Evolutionary conservation across 2,113 vertebrate genomes (phyloP).

Genomic region (Piliocolobus tephrosceles): DNA sequence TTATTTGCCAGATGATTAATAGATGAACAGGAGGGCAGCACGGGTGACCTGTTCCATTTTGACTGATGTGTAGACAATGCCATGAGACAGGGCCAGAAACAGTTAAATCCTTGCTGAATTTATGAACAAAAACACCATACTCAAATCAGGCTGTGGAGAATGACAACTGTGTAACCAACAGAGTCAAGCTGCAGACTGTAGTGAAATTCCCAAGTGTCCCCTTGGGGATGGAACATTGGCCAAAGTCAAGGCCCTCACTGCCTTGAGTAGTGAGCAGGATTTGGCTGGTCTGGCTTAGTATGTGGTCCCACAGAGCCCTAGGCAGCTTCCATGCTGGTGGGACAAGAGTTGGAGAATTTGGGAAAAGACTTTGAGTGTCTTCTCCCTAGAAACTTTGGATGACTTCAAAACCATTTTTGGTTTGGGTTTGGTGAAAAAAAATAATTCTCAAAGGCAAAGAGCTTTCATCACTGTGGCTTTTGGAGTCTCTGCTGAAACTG

Average conservation of each 20-base stretch:
- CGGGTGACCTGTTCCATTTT: slow-evolving; percentile 78
- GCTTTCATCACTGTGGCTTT: neutral
- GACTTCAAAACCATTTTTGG: neutral
- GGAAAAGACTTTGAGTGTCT: neutral
- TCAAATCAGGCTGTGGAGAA: neutral
- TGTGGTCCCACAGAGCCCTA: fast-evolving
- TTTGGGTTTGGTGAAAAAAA: no score
- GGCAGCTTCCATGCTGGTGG: neutral
- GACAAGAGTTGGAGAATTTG: neutral
- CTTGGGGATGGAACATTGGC: neutral
- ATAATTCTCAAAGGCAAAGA: neutral
- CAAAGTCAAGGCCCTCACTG: neutral
- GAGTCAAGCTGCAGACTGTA: neutral
- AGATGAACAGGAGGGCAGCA: slow-evolving; percentile 78
- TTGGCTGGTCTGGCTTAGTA: fast-evolving
- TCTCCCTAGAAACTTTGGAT: neutral
- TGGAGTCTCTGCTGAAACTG: neutral
- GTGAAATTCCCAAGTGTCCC: neutral
- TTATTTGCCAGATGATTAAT: slow-evolving; percentile 88
- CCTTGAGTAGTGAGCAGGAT: fast-evolving
- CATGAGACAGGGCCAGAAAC: slow-evolving; percentile 79
- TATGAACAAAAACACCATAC: neutral
- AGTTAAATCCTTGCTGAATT: slow-evolving; percentile 80
- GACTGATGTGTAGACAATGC: slow-evolving; percentile 79
- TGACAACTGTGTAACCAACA: neutral